Percentiles rank a stretch among this genome's conserved stretches.
Evolutionary conservation across 2,888 invertebrate species (phyloP).

Genomic region (Ecliptopera silaceata): DNA sequence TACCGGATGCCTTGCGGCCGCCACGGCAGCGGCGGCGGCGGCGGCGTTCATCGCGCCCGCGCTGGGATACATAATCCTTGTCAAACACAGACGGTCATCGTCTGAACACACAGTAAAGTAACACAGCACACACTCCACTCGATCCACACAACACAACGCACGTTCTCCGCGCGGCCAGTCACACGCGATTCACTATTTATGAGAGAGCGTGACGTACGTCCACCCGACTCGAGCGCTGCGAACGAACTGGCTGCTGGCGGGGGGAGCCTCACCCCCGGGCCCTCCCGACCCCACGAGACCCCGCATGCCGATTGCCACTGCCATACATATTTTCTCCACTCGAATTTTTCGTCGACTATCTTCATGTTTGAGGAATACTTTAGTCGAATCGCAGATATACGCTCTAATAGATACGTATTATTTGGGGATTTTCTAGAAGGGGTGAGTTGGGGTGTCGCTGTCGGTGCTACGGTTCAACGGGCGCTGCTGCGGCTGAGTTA

Average conservation of each 20-base stretch:
- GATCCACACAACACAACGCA: slow-evolving; percentile 68
- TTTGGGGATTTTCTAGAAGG: slow-evolving; percentile 70
- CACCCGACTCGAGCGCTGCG: slow-evolving; percentile 51
- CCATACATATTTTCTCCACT: slow-evolving; percentile 81
- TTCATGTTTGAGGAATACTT: slow-evolving; percentile 81
- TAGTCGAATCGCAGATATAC: slow-evolving; percentile 79
- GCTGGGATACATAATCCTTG: slow-evolving; percentile 90
- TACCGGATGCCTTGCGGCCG: slow-evolving; percentile 94
- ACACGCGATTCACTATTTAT: slow-evolving; percentile 63
- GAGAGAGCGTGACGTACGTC: slow-evolving; percentile 50
- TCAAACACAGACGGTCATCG: slow-evolving; percentile 78
- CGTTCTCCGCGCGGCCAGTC: slow-evolving; percentile 62
- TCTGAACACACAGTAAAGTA: slow-evolving; percentile 64
- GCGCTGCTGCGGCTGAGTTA: slow-evolving; percentile 52
- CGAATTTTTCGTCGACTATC: slow-evolving; percentile 81
- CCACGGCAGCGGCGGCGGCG: slow-evolving; percentile 92
- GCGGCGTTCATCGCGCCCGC: slow-evolving; percentile 93
- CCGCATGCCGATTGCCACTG: slow-evolving; percentile 70
- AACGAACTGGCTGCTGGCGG: slow-evolving; percentile 66
- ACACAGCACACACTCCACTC: slow-evolving; percentile 76
- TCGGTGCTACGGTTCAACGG: slow-evolving; percentile 48
- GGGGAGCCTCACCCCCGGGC: slow-evolving; percentile 54
- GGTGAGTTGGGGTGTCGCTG: slow-evolving; percentile 57
- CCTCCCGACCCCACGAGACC: slow-evolving; percentile 58
- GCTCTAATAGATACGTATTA: slow-evolving; percentile 80